A percentile compares a stretch with the other conserved stretches of the same genome.
Evolutionary conservation across 2,888 invertebrate genomes (phyloP).

Genomic region (Lithophane semibrunnea): DNA sequence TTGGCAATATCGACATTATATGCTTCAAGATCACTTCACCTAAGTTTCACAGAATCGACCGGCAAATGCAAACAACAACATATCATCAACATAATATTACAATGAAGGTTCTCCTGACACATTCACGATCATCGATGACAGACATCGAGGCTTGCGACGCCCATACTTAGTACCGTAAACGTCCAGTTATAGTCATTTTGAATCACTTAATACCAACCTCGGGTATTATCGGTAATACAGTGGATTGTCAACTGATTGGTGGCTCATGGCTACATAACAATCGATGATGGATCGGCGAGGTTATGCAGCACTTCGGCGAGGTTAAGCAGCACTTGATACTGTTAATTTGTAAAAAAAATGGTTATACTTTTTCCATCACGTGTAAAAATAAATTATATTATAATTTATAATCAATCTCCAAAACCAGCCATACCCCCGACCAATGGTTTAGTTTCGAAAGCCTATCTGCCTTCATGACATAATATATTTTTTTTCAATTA

Average conservation of each 20-base stretch:
- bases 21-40: too few relatives aligned
- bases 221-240: background rate
- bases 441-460: too few relatives aligned
- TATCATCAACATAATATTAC: background rate
- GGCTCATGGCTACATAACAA: background rate
- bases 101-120: slow-evolving; percentile 27
- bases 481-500: too few relatives aligned
- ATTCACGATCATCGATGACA: slow-evolving; percentile 32
- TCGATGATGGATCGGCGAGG: background rate
- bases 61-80: background rate
- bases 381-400: too few relatives aligned
- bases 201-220: slow-evolving; percentile 20
- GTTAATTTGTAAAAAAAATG: background rate
- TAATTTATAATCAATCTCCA: too few relatives aligned
- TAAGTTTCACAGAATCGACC: too few relatives aligned
- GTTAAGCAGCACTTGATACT: background rate
- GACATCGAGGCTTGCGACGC: slow-evolving; percentile 11
- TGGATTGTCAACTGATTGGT: background rate
- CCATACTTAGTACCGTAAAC: slow-evolving; percentile 17
- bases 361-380: background rate
- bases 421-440: too few relatives aligned
- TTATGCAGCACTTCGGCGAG: background rate
- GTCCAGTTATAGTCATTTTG: slow-evolving; percentile 25
- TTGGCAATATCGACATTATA: background rate
- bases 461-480: too few relatives aligned